Percentiles rank a stretch among this genome's conserved stretches.
These are phyloP conservation scores for Pristionchus entomophagus DNA, from an alignment of 2,888 invertebrate genomes.

Conservation along the genomic window DNA sequence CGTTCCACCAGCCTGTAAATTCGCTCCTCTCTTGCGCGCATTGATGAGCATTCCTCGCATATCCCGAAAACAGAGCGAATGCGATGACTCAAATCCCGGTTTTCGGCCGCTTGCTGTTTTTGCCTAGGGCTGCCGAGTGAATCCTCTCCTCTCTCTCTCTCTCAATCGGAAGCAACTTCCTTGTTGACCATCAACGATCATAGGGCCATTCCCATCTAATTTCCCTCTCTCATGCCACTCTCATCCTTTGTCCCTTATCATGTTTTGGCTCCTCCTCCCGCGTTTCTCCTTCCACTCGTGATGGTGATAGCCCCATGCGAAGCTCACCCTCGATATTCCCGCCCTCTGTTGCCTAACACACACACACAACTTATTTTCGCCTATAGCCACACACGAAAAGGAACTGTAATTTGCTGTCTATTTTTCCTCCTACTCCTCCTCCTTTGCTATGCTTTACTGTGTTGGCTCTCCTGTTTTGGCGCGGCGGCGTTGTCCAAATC, in stretches of 20 bases:
- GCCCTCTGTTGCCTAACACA: background rate
- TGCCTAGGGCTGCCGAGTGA: background rate
- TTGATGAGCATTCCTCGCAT: conserved; percentile 12
- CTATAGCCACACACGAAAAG: background rate
- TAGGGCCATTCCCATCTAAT: background rate
- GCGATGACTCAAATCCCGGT: conserved; percentile 2
- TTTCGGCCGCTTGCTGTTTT: background rate
- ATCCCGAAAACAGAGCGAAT: background rate
- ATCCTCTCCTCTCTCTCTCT: background rate
- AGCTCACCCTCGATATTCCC: too few relatives aligned
- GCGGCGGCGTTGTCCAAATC: background rate
- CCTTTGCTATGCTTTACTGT: background rate
- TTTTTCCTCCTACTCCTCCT: background rate
- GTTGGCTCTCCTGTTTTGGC: conserved; percentile 36
- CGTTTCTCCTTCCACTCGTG: background rate
- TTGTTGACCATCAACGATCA: background rate
- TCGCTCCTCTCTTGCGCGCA: background rate
- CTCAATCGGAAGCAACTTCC: background rate
- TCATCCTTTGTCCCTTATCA: background rate
- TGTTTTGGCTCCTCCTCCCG: background rate
- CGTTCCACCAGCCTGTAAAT: background rate
- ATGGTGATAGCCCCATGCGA: too few relatives aligned
- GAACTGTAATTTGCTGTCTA: conserved; percentile 35
- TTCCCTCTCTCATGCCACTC: background rate
- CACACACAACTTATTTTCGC: conserved; percentile 10